These are phyloP conservation scores for Schizaphis graminum DNA, from an alignment of 2,888 invertebrate species.

Conservation along the genomic window DNA sequence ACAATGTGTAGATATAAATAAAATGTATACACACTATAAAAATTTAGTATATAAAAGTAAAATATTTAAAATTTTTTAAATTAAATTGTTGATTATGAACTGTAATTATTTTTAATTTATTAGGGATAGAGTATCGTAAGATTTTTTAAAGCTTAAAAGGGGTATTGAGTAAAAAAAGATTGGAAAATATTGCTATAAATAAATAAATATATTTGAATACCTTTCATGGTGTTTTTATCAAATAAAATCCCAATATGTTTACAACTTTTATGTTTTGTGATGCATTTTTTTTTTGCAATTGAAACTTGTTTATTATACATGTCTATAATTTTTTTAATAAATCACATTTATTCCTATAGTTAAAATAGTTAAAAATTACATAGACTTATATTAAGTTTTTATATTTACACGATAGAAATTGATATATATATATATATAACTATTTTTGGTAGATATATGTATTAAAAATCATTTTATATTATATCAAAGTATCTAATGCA, in stretches of 20 bases:
- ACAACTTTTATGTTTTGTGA: not conserved
- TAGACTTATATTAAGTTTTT: not conserved
- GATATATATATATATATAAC: not conserved
- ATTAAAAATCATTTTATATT: not conserved
- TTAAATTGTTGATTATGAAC: too few species aligned
- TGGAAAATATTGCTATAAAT: too few species aligned
- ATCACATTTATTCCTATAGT: not conserved
- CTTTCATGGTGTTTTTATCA: not conserved
- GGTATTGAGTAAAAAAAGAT: too few species aligned
- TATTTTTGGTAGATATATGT: not conserved
- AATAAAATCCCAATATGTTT: not conserved
- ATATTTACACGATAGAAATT: not conserved
- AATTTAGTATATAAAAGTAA: too few species aligned
- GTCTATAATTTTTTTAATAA: not conserved
- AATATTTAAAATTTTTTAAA: too few species aligned
- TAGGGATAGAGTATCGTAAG: too few species aligned
- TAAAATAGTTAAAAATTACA: not conserved
- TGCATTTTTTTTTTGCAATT: not conserved
- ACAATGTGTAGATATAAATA: too few species aligned
- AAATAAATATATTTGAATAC: too few species aligned
- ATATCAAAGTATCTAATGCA: not conserved
- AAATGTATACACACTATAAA: too few species aligned
- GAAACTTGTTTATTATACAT: not conserved
- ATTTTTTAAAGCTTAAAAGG: too few species aligned
- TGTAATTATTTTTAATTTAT: too few species aligned